A percentile compares a stretch with the other conserved stretches of the same genome.
These are phyloP conservation scores for Allophyes oxyacanthae DNA, from an alignment of 2,888 invertebrate species.

Conservation along the genomic window DNA sequence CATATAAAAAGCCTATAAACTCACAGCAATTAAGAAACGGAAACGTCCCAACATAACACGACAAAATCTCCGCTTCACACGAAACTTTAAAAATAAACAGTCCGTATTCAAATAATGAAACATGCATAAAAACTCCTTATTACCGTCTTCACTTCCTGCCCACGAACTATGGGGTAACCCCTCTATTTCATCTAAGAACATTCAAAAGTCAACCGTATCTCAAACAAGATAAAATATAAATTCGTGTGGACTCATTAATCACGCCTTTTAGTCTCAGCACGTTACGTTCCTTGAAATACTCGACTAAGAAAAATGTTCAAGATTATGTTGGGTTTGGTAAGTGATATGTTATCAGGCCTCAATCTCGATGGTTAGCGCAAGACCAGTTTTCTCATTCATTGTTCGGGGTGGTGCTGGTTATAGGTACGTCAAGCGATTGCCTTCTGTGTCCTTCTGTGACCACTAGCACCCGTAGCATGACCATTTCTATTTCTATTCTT, in stretches of 20 bases:
- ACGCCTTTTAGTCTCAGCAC: slow-evolving; percentile 58
- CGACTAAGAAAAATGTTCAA: slow-evolving; percentile 47
- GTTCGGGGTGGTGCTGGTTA: background rate
- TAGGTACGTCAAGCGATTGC: too few relatives aligned
- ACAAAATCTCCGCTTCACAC: slow-evolving; percentile 60
- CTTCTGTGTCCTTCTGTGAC: too few relatives aligned
- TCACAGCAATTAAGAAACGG: slow-evolving; percentile 44
- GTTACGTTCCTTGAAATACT: slow-evolving; percentile 64
- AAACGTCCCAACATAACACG: slow-evolving; percentile 32
- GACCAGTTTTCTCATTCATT: slow-evolving; percentile 16
- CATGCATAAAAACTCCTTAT: slow-evolving; percentile 81
- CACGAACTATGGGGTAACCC: slow-evolving; percentile 63
- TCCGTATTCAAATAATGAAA: slow-evolving; percentile 75
- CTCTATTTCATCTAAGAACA: slow-evolving; percentile 42
- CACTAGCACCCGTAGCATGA: too few relatives aligned
- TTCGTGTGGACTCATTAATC: slow-evolving; percentile 50
- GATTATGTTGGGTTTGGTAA: slow-evolving; percentile 29
- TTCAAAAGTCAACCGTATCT: slow-evolving; percentile 54
- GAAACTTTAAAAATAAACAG: slow-evolving; percentile 78
- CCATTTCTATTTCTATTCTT: too few relatives aligned
- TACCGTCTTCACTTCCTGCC: slow-evolving; percentile 78
- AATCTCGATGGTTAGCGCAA: slow-evolving; percentile 22
- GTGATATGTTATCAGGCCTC: slow-evolving; percentile 35
- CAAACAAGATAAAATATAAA: slow-evolving; percentile 43
- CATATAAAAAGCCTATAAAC: slow-evolving; percentile 35